Conservation (phyloP, 2,888 invertebrate genomes). For the Hemicrepidius hirtus region DNA sequence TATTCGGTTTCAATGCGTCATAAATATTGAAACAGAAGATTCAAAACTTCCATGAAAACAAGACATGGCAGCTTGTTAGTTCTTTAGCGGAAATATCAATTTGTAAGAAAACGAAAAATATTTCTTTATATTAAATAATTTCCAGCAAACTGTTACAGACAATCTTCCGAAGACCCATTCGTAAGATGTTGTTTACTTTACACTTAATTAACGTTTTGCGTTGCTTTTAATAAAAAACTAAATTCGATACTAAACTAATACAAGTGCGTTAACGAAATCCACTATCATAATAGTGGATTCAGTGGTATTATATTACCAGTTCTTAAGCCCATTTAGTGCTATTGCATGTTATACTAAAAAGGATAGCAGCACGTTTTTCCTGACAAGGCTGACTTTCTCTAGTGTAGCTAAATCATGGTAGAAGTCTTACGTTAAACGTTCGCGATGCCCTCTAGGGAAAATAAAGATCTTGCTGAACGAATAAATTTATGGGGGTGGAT, state of each 20-base stretch:
- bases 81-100: too few species aligned
- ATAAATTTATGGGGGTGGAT: conserved; percentile 12
- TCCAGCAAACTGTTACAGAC: too few species aligned
- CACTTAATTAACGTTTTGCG: background rate
- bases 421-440: conserved; percentile 22
- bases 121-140: too few species aligned
- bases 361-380: conserved; percentile 4
- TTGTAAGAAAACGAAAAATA: too few species aligned
- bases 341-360: conserved; percentile 7
- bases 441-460: background rate
- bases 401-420: conserved; percentile 1
- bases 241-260: background rate
- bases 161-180: too few species aligned
- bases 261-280: background rate
- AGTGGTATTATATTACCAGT: conserved; percentile 5
- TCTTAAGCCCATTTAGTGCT: conserved; percentile 2
- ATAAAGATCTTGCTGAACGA: background rate
- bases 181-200: too few species aligned
- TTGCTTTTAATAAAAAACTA: background rate
- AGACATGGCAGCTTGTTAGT: too few species aligned
- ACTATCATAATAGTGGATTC: background rate
- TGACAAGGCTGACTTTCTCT: conserved; percentile 10
- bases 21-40: too few species aligned
- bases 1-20: too few species aligned
- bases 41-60: too few species aligned